These are phyloP conservation scores for Hyposmocoma kahamanoa DNA, from an alignment of 1,140 invertebrate genomes.

Conservation along the genomic window DNA sequence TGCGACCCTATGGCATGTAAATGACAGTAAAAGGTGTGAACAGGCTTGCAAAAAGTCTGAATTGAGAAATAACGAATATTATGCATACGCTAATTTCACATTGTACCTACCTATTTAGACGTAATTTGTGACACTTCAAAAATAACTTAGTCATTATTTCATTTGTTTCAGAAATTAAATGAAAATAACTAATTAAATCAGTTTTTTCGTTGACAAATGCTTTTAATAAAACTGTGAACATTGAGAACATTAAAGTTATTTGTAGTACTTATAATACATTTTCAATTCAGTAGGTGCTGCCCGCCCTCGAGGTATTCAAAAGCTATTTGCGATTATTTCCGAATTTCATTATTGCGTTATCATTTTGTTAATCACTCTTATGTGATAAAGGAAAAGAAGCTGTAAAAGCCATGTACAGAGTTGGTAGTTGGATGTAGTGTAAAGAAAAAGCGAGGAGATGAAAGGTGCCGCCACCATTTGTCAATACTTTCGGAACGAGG, in stretches of 20 bases:
- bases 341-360: constrained; percentile 64
- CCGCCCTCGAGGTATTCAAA: constrained; percentile 33
- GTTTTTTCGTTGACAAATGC: too few relatives aligned
- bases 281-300: constrained; percentile 42
- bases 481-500: constrained; percentile 62
- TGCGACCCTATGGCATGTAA: too few relatives aligned
- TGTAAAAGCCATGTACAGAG: background rate
- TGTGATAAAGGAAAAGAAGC: background rate
- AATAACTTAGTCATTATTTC: too few relatives aligned
- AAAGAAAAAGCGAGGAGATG: constrained; percentile 36
- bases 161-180: background rate
- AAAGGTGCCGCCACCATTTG: constrained; percentile 68
- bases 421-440: constrained; percentile 5
- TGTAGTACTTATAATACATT: constrained; percentile 22
- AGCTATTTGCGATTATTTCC: constrained; percentile 63
- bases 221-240: too few relatives aligned
- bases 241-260: constrained; percentile 17
- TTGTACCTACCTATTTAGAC: too few relatives aligned
- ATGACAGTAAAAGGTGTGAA: too few relatives aligned
- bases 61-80: too few relatives aligned
- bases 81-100: too few relatives aligned
- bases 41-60: too few relatives aligned
- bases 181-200: background rate
- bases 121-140: too few relatives aligned
- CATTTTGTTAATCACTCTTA: constrained; percentile 40